Evolutionary conservation across 2,113 vertebrate genomes (phyloP), one percentile per base, ranked within the genome.

Genomic region (Apaloderma vittatum): DNA sequence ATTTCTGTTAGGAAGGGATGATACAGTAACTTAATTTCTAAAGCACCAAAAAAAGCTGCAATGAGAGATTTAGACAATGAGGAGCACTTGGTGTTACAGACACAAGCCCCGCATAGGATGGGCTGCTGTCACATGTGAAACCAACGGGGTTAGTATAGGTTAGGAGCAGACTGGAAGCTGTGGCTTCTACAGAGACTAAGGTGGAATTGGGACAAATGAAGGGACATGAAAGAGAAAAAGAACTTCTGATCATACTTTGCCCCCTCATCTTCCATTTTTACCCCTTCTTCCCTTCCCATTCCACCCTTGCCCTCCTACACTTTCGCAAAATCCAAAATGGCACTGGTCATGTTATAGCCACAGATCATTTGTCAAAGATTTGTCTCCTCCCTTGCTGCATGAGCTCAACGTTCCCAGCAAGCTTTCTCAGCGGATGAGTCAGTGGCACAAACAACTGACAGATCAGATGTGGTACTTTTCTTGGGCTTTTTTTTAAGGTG

Each of bases 361-460:
- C 21, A 29, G 27, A 66, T 18, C 12, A 9, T 61, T 62, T 51
- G 36, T 55, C 63, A 85, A 72, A 87, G 57, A 51, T 32, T 51
- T 72, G 23, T 45, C 45, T 88, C 71, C 61, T 87, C 66, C 80
- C 61, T 62, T 24, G 70, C 37, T 22, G 8, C 8, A 54, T 43
- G 77, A 95, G 79, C 55, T 81, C 68, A 79, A 55, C 5, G 1
- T 86, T 88, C 75, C 43, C 74, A 94, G n/a, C 29, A 72, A 80
- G 66, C 34, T 54, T 93, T 92, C 80, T 58, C 76, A 48, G 34
- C 5, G 40, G 62, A n/a, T 92, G 84, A 92, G 46, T 90, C 88
- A 93, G 51, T 57, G 55, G 37, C 73, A 75, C 45, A 74, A 86
- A 81, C 34, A 91, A 88, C 65, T 68, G 34, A 57, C 55, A 86